These are phyloP conservation scores for Agapostemon virescens DNA, from an alignment of 2,888 invertebrate genomes.

Conservation along the genomic window DNA sequence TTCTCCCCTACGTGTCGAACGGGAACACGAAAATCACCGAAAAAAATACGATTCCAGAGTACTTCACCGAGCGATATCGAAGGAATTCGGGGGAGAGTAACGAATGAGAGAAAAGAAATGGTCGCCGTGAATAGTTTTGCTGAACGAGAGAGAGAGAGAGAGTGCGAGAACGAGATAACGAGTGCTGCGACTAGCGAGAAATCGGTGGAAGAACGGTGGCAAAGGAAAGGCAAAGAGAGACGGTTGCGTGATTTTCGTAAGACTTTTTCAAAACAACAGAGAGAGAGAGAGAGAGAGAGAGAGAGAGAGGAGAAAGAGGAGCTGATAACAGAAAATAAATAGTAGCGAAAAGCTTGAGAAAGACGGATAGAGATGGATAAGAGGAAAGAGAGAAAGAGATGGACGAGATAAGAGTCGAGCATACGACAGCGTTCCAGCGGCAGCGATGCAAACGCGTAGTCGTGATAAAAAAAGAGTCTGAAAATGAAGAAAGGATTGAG, in stretches of 20 bases:
- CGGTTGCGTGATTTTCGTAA: background rate
- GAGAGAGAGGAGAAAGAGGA: background rate
- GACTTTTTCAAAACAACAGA: background rate
- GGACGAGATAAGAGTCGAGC: background rate
- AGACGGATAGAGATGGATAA: constrained; percentile 2
- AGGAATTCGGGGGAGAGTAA: background rate
- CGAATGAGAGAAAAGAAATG: background rate
- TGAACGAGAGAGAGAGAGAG: background rate
- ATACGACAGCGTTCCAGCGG: background rate
- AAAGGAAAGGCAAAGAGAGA: background rate
- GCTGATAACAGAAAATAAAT: no score
- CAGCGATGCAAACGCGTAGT: background rate
- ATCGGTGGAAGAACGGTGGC: background rate
- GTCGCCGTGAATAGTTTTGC: background rate
- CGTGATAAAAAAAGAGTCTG: background rate
- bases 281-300: background rate
- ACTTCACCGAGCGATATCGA: background rate
- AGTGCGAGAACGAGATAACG: constrained; percentile 1
- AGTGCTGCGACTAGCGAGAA: background rate
- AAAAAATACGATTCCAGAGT: background rate
- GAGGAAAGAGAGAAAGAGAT: background rate
- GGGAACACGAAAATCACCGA: background rate
- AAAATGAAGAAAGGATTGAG: constrained; percentile 31
- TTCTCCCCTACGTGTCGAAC: background rate
- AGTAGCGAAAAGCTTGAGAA: background rate